Conservation (phyloP, 64 coral and sea anemone species). For the Stichodactyla mertensii region DNA sequence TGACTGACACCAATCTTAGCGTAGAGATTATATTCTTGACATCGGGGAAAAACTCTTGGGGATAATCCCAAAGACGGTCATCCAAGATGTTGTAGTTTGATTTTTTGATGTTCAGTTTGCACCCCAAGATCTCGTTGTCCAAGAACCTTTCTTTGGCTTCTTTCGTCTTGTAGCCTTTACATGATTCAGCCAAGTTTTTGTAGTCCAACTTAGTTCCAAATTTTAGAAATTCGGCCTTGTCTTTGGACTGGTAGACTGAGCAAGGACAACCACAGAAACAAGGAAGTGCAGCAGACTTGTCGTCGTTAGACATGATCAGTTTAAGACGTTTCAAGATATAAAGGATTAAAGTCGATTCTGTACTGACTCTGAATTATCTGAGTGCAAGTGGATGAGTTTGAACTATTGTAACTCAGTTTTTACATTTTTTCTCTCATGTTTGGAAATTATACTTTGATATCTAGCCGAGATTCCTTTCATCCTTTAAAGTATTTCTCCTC, state of each 20-base stretch:
- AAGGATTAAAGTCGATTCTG: too few species aligned
- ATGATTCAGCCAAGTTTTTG: background rate
- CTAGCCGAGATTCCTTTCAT: too few species aligned
- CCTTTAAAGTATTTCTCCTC: too few species aligned
- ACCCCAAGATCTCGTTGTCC: background rate
- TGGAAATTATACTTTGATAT: too few species aligned
- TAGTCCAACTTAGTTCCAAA: background rate
- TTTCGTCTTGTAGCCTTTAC: conserved; percentile 1
- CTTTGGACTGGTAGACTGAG: background rate
- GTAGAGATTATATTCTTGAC: background rate
- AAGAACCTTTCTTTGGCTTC: background rate
- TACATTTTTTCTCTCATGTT: too few species aligned
- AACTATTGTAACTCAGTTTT: too few species aligned
- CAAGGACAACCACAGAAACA: background rate
- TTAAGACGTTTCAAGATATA: too few species aligned
- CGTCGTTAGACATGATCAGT: background rate
- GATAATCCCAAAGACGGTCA: background rate
- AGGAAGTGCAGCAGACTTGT: background rate
- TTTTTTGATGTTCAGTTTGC: background rate
- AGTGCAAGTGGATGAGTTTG: too few species aligned
- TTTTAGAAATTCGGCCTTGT: background rate
- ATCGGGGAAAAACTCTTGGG: background rate
- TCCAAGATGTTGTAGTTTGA: background rate
- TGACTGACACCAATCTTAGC: conserved; percentile 1
- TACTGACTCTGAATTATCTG: too few species aligned